Percentiles rank a stretch among this genome's conserved stretches.
Conservation (phyloP, 2,888 invertebrate genomes). For the Drosophila kambysellisi region DNA sequence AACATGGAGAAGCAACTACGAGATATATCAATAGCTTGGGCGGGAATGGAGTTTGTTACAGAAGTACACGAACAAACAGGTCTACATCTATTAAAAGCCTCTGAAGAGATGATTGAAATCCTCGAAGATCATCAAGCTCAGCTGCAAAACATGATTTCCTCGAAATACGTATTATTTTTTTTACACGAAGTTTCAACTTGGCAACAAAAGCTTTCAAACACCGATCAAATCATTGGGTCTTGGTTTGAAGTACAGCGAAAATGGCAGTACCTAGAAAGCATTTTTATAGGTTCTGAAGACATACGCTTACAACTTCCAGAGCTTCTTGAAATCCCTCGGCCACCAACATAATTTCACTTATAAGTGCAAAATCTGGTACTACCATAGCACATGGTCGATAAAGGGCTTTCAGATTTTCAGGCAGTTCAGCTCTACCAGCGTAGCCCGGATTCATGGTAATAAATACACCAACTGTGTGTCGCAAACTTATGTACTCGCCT, state of each 20-base stretch:
- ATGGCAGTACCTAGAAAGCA: slow-evolving; percentile 97
- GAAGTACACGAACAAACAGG: slow-evolving; percentile 93
- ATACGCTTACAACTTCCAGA: slow-evolving; percentile 95
- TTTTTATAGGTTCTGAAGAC: slow-evolving; percentile 98
- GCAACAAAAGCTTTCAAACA: slow-evolving; percentile 95
- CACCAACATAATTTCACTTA: slow-evolving; percentile 98
- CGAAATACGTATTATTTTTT: slow-evolving; percentile 95
- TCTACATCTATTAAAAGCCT: slow-evolving; percentile 90
- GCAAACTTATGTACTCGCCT: slow-evolving; percentile 91
- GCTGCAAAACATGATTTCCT: slow-evolving; percentile 97
- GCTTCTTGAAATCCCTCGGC: slow-evolving; percentile 98
- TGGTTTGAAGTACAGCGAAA: slow-evolving; percentile 97
- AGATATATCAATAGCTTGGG: slow-evolving; percentile 94
- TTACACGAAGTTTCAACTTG: slow-evolving; percentile 93
- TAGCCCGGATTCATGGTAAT: slow-evolving; percentile 99
- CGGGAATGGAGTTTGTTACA: slow-evolving; percentile 92
- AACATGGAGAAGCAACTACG: slow-evolving; percentile 97
- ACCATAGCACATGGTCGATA: slow-evolving; percentile 97
- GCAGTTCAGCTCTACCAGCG: slow-evolving; percentile 95
- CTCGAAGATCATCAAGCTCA: slow-evolving; percentile 98
- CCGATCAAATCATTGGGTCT: slow-evolving; percentile 92
- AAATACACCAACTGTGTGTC: slow-evolving; percentile 94
- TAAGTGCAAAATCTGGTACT: slow-evolving; percentile 97
- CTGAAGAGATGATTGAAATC: slow-evolving; percentile 95
- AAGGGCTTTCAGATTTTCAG: slow-evolving; percentile 91